Percentiles rank a stretch among this genome's conserved stretches.
phyloP scores from a whole-genome alignment of 2,888 invertebrate species.

The Polydrusus cervinus region DNA sequence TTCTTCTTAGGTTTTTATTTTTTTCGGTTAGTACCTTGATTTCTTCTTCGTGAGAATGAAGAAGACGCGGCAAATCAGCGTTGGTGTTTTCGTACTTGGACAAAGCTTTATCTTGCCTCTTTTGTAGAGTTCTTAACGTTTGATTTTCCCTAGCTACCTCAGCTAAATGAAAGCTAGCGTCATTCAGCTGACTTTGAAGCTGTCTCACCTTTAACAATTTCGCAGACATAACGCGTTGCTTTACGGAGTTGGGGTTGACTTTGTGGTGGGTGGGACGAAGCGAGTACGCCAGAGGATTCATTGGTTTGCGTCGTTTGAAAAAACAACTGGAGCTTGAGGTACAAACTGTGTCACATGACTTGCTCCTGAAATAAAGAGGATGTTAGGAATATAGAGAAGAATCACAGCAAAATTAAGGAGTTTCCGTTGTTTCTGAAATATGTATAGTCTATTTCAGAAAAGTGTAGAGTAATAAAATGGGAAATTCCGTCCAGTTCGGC shows the following conservation, averaged over 20 bases:
- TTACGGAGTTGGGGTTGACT: constrained; percentile 63
- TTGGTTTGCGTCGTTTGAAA: constrained; percentile 67
- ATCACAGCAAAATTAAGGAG: no score
- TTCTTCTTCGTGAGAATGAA: constrained; percentile 87
- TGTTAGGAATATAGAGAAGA: no score
- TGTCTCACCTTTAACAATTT: constrained; percentile 84
- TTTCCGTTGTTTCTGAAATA: no score
- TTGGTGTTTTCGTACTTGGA: constrained; percentile 85
- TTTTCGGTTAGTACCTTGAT: constrained; percentile 81
- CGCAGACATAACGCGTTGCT: constrained; percentile 83
- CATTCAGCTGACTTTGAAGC: constrained; percentile 85
- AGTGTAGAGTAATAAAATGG: no score
- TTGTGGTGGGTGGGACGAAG: constrained; percentile 57
- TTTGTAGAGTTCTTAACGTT: constrained; percentile 83
- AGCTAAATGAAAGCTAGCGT: constrained; percentile 85
- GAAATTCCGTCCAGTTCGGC: no score
- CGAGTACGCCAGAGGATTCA: constrained; percentile 67
- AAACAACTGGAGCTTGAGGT: constrained; percentile 70
- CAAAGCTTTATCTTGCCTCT: constrained; percentile 85
- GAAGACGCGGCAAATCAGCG: constrained; percentile 84
- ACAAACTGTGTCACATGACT: constrained; percentile 68
- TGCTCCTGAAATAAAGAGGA: constrained; percentile 62
- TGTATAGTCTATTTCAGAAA: no score
- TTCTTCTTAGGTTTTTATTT: constrained; percentile 79
- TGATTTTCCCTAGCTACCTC: constrained; percentile 84